Percentiles rank a stretch among this genome's conserved stretches.
phyloP scores from a whole-genome alignment of 2,797 vertebrate genomes.

The Mus minutoides region DNA sequence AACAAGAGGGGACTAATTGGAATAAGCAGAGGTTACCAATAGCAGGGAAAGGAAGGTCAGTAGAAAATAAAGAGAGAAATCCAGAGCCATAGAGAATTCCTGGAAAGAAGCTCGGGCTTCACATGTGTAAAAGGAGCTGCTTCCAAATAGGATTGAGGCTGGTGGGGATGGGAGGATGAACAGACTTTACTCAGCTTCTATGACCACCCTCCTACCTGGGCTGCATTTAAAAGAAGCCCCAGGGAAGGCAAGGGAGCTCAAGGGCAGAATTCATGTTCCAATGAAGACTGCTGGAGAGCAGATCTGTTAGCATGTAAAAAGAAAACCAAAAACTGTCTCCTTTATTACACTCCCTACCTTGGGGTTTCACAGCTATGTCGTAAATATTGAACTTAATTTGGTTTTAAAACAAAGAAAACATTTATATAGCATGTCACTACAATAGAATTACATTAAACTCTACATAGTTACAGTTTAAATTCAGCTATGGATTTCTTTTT shows the following conservation, averaged over 20 bases:
- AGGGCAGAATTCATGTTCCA: neutral
- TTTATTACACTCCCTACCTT: neutral
- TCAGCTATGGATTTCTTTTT: neutral
- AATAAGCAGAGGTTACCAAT: neutral
- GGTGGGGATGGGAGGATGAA: neutral
- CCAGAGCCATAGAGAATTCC: neutral
- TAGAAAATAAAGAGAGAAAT: neutral
- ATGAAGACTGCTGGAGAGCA: neutral
- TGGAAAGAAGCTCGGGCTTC: neutral
- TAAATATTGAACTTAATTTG: neutral
- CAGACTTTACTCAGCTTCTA: neutral
- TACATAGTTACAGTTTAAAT: neutral
- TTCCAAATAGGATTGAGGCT: neutral
- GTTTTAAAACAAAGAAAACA: conserved; percentile 1
- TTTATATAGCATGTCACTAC: neutral
- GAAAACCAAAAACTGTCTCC: neutral
- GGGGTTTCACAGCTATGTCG: neutral
- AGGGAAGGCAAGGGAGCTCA: neutral
- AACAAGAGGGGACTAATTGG: neutral
- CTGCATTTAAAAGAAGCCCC: neutral
- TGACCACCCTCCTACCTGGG: neutral
- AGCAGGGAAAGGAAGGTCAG: neutral
- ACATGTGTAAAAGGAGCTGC: neutral
- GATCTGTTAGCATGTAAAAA: neutral
- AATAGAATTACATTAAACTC: neutral